Base-by-base conservation (phyloP, 1,140 invertebrate species). In the Palaemon carinicauda region DNA sequence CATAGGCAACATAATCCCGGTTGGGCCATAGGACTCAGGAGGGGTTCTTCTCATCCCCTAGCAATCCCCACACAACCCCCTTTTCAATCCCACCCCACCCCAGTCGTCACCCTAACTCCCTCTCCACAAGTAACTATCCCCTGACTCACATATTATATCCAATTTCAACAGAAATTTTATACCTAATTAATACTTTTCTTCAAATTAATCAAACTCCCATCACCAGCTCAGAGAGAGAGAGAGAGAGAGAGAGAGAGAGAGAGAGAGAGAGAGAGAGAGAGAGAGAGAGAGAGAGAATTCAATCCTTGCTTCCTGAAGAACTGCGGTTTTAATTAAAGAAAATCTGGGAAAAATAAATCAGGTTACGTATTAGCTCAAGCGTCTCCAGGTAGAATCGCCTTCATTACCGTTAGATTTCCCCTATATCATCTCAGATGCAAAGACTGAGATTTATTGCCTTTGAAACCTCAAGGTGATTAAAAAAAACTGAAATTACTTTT, bases 171-270 rank as follows among this genome's bases (percentile, higher is more conserved):
- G 56, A 56, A 80, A 80, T 65, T 80, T 80, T 60, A 80, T 80
- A 80, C 60, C 79, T 80, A 65, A 65, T 60, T 80, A 80, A 80
- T 80, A 80, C 77, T 79, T 79, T 79, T 79, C 77, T 79, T 79
- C 41, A 79, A 79, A 50, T 79, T 79, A 79, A 79, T 79, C 77
- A 79, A 79, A 79, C 77, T 79, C 29, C 77, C 77, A 79, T 79
- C 77, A 79, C 77, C 77, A 69, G 29, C 65, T 21, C 50, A 19
- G 24, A 19, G 27, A 41, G 27, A 41, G 31, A 73, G 31, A 29
- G 17, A 73, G 69, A 41, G 31, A 73, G 31, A 33, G 31, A 73
- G 69, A 73, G 41, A 41, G 41, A 41, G 41, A 41, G 41, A 41
- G 4, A 41, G 33, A 41, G 33, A 41, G 33, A 41, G 33, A 41